phyloP scores from a whole-genome alignment of 2,113 vertebrate genomes.

The Acrocephalus kingi region DNA sequence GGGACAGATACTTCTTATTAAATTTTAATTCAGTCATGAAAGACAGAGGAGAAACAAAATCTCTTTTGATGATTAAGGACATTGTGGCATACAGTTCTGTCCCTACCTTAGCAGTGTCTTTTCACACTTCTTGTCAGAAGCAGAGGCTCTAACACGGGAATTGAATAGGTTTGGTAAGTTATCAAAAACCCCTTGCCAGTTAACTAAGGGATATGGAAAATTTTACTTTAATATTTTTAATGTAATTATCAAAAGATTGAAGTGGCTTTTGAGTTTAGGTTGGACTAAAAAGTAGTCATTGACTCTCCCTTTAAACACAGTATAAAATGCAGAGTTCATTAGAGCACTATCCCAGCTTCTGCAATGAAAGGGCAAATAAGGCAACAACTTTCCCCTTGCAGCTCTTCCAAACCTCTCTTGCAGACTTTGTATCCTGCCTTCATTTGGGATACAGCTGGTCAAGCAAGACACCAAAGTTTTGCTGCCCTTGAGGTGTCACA shows the following conservation, averaged over 20 bases:
- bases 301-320: neutral
- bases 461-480: neutral
- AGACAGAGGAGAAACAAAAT: neutral
- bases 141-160: neutral
- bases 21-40: neutral
- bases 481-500: neutral
- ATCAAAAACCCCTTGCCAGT: neutral
- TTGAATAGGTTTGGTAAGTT: neutral
- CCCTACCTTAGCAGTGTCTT: neutral
- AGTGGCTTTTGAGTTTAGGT: neutral
- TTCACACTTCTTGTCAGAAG: neutral
- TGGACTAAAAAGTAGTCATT: neutral
- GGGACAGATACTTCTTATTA: neutral
- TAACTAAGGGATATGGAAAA: neutral
- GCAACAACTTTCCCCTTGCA: neutral
- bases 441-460: neutral
- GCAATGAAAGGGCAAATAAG: neutral
- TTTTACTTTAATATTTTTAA: neutral
- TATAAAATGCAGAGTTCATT: neutral
- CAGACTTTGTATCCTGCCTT: neutral
- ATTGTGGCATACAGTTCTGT: neutral
- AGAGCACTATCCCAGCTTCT: neutral
- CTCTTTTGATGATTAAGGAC: neutral
- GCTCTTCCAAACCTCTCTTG: neutral
- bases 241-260: neutral